Base-by-base conservation (phyloP, 2,888 invertebrate species). In the Tipula helvola region DNA sequence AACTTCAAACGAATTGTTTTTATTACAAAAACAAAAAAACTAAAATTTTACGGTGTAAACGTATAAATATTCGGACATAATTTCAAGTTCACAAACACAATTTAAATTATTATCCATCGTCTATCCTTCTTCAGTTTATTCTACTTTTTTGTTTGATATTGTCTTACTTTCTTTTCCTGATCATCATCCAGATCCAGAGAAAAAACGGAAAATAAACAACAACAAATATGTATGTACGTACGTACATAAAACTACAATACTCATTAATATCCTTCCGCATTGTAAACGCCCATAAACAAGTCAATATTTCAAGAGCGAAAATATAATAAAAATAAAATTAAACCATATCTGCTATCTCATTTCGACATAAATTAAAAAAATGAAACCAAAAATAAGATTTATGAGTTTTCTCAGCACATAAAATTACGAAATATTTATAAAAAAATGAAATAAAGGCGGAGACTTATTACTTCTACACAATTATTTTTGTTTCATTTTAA, bases 261-360 rank as follows among this genome's bases (percentile, higher is more conserved):
- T 88, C 88, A 88, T 88, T 88, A 88, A 89, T 89, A 88, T 88
- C 88, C 87, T 87, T 87, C 86, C 88, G 89, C 88, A 89, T 89
- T 89, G 91, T 90, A 89, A 90, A 90, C 90, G 90, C 91, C 91
- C 91, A 91, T 91, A 91, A 91, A 91, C 90, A 90, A 91, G 90
- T 89, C 89, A 88, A 89, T 88, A 88, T 87, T 87, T 87, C 86
- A 87, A 87, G 87, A 86, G 57, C 86, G 39, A 86, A 86, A 86
- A 44, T 84, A 84, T 84, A 41, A 39, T 36, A 39, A 84, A 39
- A 84, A 84, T 84, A 84, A 84, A 85, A 85, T 16, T 71, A 71
- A 71, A 71, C 71, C 71, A 28, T 71, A 57, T 52, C 57, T 86
- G 41, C 86, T 86, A 57, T 36, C 86, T 52, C 86, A 16, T 18